Percentiles rank a stretch among this genome's conserved stretches.
phyloP scores from a whole-genome alignment of 2,113 vertebrate genomes.

The Anhinga rufa region DNA sequence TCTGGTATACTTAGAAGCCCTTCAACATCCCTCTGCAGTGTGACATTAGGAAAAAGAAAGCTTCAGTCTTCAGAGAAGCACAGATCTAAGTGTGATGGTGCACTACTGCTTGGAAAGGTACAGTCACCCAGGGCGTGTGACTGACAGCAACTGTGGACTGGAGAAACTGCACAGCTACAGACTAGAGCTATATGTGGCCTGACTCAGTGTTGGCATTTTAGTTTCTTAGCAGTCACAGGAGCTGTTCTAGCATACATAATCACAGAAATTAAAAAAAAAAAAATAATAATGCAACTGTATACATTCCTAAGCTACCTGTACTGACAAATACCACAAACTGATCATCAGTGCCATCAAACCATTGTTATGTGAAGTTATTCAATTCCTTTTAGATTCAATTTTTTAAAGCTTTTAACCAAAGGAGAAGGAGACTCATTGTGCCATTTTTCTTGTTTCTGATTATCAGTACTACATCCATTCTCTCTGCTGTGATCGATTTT shows the following conservation, averaged over 20 bases:
- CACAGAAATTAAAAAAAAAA: not conserved
- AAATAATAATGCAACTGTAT: not conserved
- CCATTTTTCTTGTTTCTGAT: not conserved
- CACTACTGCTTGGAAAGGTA: not conserved
- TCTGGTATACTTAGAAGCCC: not conserved
- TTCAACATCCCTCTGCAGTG: not conserved
- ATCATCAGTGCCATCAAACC: not conserved
- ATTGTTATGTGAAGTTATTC: not conserved
- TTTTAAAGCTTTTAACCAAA: not conserved
- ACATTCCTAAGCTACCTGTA: not conserved
- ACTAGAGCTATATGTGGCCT: not conserved
- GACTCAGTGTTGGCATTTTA: not conserved
- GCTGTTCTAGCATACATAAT: not conserved
- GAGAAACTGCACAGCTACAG: not conserved
- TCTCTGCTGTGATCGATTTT: not conserved
- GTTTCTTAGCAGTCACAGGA: not conserved
- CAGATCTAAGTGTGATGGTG: not conserved
- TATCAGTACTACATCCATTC: not conserved
- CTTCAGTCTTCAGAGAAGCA: not conserved
- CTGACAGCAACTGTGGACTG: not conserved
- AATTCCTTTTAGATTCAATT: not conserved
- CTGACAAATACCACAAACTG: not conserved
- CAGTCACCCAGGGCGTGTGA: not conserved
- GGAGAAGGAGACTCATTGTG: not conserved
- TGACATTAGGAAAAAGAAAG: not conserved